These are phyloP conservation scores for Drosophila ustulata DNA, from an alignment of 2,888 invertebrate genomes.

Conservation along the genomic window DNA sequence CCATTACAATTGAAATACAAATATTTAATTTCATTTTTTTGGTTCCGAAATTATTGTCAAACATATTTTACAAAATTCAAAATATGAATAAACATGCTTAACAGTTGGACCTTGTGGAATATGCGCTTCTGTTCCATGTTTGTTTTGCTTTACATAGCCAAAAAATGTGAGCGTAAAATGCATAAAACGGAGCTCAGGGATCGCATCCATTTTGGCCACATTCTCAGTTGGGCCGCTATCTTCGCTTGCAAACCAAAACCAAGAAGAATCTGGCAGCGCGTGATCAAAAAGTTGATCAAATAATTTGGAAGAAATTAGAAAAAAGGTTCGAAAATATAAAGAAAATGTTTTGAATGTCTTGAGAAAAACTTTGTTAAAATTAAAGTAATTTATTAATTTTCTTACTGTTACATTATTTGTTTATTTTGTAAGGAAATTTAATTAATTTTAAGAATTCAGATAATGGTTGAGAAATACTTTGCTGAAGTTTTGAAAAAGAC, in stretches of 20 bases:
- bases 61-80: conserved; percentile 4
- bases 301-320: not conserved
- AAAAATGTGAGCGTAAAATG: conserved; percentile 15
- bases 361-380: not conserved
- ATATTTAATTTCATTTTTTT: not conserved
- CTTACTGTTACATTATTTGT: too few species aligned
- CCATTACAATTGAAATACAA: not conserved
- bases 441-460: too few species aligned
- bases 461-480: not conserved
- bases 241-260: not conserved
- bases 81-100: not conserved
- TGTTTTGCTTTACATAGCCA: conserved; percentile 51
- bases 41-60: conserved; percentile 24
- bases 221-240: not conserved
- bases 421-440: too few species aligned
- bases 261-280: not conserved
- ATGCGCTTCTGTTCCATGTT: conserved; percentile 59
- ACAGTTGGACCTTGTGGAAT: conserved; percentile 16
- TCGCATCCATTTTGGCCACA: not conserved
- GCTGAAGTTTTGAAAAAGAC: too few species aligned
- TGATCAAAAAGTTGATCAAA: conserved; percentile 11
- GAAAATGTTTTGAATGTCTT: not conserved
- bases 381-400: too few species aligned
- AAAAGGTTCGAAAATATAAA: too few species aligned
- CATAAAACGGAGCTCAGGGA: not conserved